Evolutionary conservation across 2,797 vertebrate species (phyloP).

Genomic region (Catamblyrhynchus diadema): DNA sequence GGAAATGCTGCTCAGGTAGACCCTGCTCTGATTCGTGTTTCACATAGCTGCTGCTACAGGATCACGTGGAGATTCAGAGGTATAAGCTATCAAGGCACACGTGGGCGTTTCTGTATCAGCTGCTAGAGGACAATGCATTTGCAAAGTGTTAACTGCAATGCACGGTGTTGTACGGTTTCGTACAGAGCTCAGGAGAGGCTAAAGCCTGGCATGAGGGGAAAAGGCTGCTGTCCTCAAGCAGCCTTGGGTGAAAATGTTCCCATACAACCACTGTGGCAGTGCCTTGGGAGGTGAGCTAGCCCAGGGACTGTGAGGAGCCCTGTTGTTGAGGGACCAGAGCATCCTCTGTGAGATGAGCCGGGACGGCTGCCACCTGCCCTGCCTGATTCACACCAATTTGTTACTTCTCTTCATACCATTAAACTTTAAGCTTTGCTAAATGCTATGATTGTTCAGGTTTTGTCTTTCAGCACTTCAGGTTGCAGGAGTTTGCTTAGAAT

Average conservation of each 20-base stretch:
- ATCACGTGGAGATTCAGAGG: accelerated
- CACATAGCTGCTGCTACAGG: not conserved
- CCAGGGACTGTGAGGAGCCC: not conserved
- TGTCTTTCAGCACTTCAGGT: not conserved
- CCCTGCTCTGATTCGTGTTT: not conserved
- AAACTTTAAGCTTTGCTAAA: not conserved
- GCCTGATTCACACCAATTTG: not conserved
- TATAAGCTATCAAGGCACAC: not conserved
- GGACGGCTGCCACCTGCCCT: not conserved
- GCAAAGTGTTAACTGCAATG: not conserved
- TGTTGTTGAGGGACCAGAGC: not conserved
- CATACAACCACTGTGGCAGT: accelerated
- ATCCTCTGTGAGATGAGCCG: not conserved
- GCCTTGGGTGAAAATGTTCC: not conserved
- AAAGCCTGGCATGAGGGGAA: not conserved
- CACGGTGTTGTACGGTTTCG: not conserved
- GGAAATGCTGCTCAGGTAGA: not conserved
- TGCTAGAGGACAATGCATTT: not conserved
- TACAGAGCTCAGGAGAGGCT: not conserved
- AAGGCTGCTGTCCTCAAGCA: not conserved
- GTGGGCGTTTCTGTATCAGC: not conserved
- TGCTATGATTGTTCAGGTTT: not conserved
- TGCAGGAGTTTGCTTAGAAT: not conserved
- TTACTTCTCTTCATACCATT: not conserved
- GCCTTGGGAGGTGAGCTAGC: accelerated